Conservation (phyloP, 2,113 vertebrate species). For the Chionomys nivalis region DNA sequence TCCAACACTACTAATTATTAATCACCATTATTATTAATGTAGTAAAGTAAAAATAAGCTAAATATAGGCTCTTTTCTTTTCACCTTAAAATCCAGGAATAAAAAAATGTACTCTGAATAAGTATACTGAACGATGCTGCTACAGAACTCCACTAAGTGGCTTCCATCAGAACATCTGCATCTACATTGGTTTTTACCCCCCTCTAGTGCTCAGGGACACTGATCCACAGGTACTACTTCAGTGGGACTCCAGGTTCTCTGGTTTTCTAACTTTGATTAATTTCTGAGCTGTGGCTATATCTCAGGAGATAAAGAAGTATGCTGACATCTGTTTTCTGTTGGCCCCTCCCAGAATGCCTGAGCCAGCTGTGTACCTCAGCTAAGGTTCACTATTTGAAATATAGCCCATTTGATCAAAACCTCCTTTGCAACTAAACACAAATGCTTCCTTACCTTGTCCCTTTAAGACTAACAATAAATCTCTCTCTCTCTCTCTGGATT, state of each 20-base stretch:
- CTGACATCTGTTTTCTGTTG: not conserved
- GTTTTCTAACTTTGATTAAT: not conserved
- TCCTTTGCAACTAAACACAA: not conserved
- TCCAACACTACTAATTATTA: too few species aligned
- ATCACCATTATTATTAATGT: not conserved
- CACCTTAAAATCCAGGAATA: not conserved
- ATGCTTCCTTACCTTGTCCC: not conserved
- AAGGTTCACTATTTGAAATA: not conserved
- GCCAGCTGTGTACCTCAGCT: not conserved
- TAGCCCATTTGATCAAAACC: not conserved
- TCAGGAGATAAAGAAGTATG: not conserved
- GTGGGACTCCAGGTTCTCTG: not conserved
- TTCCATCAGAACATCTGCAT: not conserved
- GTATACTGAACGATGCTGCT: not conserved
- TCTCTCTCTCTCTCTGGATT: not conserved
- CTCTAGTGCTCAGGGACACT: not conserved
- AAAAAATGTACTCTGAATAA: conserved; percentile 4
- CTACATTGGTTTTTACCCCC: not conserved
- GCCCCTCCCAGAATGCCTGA: not conserved
- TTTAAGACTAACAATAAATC: not conserved
- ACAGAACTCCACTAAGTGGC: not conserved
- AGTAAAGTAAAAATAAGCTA: not conserved
- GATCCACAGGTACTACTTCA: not conserved
- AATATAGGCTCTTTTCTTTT: not conserved
- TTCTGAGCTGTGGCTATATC: not conserved